Evolutionary conservation across 2,888 invertebrate genomes (phyloP).

Genomic region (Drosophila borealis): DNA sequence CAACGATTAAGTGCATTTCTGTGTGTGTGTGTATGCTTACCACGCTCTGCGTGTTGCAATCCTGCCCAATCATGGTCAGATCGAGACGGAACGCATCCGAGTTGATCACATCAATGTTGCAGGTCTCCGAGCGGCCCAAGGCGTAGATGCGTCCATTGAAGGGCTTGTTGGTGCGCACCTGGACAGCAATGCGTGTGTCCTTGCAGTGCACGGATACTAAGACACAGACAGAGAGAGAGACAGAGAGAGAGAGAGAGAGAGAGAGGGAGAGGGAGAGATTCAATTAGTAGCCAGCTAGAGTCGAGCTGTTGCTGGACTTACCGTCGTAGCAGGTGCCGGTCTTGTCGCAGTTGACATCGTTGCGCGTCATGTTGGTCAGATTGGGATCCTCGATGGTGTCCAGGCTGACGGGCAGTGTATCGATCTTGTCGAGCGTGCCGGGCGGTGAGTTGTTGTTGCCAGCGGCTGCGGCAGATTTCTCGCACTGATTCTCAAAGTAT

Average conservation of each 20-base stretch:
- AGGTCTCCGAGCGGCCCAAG: constrained; percentile 96
- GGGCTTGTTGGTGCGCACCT: constrained; percentile 96
- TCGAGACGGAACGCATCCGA: constrained; percentile 96
- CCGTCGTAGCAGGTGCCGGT: constrained; percentile 98
- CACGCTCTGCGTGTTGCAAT: constrained; percentile 97
- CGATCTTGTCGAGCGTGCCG: constrained; percentile 85
- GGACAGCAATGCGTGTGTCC: constrained; percentile 96
- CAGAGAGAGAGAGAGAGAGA: background rate
- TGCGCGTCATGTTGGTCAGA: constrained; percentile 90
- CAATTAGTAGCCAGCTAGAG: background rate
- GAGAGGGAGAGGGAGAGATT: background rate
- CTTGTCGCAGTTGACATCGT: constrained; percentile 95
- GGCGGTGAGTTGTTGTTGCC: constrained; percentile 65
- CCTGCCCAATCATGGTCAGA: constrained; percentile 96
- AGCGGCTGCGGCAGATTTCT: constrained; percentile 85
- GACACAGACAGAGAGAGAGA: too few relatives aligned
- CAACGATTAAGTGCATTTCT: too few relatives aligned
- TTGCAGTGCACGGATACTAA: constrained; percentile 96
- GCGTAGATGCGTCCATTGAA: constrained; percentile 98
- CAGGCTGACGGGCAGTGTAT: constrained; percentile 90
- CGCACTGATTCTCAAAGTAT: constrained; percentile 96
- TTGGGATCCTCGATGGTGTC: constrained; percentile 91
- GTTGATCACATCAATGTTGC: constrained; percentile 96
- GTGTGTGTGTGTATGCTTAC: constrained; percentile 87
- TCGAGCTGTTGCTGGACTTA: constrained; percentile 84